Evolutionary conservation across 53 echinoderm and acorn worm genomes (phyloP).

Genomic region (Henricia sp.): DNA sequence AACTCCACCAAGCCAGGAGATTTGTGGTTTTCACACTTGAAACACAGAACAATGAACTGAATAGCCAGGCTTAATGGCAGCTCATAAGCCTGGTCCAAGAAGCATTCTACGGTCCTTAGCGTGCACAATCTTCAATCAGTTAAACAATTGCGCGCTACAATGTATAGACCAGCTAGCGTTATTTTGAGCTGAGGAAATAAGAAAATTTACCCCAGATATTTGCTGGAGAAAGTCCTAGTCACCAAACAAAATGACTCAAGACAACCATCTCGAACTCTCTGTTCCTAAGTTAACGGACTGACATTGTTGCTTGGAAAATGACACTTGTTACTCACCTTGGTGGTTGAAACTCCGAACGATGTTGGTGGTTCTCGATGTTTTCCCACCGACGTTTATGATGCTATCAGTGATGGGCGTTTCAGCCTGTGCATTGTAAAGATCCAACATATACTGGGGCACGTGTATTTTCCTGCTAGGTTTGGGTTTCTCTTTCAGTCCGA

Average conservation of each 20-base stretch:
- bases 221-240: conserved; percentile 25
- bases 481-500: conserved; percentile 89
- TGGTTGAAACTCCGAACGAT: conserved; percentile 90
- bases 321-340: conserved; percentile 29
- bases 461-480: conserved; percentile 73
- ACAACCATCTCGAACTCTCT: conserved; percentile 41
- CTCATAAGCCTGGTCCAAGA: neutral
- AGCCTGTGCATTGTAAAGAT: conserved; percentile 77
- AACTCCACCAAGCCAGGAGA: conserved; percentile 47
- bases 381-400: conserved; percentile 76
- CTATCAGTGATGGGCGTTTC: conserved; percentile 68
- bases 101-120: conserved; percentile 2
- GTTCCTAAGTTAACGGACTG: conserved; percentile 36
- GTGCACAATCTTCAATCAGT: conserved; percentile 33
- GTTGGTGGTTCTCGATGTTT: conserved; percentile 76
- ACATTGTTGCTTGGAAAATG: conserved; percentile 44
- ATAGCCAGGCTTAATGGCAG: conserved; percentile 42
- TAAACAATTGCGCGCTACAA: no score
- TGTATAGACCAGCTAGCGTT: no score
- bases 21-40: conserved; percentile 37
- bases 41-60: conserved; percentile 52
- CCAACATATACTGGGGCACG: conserved; percentile 97
- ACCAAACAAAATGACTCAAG: conserved; percentile 52
- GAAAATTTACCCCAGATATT: neutral
- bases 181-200: no score